Conservation (phyloP, 2,888 invertebrate species). For the Dexiosoma caninum region DNA sequence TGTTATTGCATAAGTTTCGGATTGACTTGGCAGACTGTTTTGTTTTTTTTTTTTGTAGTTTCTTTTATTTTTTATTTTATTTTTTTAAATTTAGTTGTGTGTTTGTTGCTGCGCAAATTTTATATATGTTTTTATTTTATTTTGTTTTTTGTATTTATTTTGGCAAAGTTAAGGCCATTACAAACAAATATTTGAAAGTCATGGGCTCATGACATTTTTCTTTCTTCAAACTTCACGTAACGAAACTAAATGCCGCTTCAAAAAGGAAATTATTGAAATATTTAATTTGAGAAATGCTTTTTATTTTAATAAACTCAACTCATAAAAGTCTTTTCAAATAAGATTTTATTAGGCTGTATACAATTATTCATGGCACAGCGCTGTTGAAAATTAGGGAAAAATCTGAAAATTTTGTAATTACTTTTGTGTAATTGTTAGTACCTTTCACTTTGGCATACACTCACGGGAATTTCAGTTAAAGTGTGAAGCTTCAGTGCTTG, state of each 20-base stretch:
- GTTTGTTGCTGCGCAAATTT: neutral
- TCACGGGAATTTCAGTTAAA: neutral
- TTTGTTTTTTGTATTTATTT: constrained; percentile 26
- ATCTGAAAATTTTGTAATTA: neutral
- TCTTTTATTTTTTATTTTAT: neutral
- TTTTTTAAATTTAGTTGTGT: neutral
- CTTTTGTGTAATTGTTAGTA: neutral
- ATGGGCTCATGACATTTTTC: constrained; percentile 26
- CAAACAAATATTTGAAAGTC: constrained; percentile 49
- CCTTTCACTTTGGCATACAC: constrained; percentile 3
- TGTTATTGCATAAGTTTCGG: constrained; percentile 43
- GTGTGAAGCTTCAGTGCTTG: neutral
- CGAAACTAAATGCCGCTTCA: neutral
- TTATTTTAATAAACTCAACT: neutral
- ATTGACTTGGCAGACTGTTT: neutral
- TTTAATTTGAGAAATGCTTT: neutral
- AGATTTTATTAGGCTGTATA: neutral
- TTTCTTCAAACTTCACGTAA: constrained; percentile 20
- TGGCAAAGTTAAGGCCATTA: constrained; percentile 57
- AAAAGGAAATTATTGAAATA: neutral
- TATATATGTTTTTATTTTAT: neutral
- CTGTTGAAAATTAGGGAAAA: neutral
- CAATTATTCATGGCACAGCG: neutral
- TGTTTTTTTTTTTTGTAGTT: constrained; percentile 7
- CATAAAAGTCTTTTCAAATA: neutral